Conservation (phyloP, 2,888 invertebrate genomes). For the Eremobia ochroleuca region DNA sequence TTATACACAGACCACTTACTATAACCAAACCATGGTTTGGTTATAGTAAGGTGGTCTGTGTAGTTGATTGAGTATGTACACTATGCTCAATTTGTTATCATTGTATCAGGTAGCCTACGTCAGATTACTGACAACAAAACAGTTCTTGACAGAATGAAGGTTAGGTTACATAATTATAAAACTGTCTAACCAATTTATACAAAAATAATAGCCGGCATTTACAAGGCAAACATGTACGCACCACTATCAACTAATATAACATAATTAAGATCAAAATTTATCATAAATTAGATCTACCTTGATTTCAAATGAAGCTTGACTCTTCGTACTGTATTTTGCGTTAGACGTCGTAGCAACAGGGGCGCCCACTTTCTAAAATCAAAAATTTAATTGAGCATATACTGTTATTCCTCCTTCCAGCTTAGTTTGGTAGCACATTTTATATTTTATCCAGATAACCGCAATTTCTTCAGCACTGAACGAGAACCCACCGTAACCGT, state of each 20-base stretch:
- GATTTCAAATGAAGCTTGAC: conserved; percentile 92
- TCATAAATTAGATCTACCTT: conserved; percentile 80
- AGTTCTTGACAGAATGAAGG: conserved; percentile 85
- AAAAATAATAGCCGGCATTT: conserved; percentile 26
- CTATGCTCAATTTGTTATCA: conserved; percentile 11
- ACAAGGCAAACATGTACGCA: not conserved
- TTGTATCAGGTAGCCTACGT: conserved; percentile 38
- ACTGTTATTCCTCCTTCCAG: not conserved
- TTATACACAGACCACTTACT: not conserved
- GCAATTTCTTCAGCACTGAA: conserved; percentile 35
- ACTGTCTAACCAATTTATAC: conserved; percentile 31
- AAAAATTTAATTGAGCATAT: conserved; percentile 29
- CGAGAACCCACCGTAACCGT: conserved; percentile 78
- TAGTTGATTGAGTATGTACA: not conserved
- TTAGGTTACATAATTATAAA: conserved; percentile 87
- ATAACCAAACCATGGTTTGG: conserved; percentile 5
- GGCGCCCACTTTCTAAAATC: conserved; percentile 83
- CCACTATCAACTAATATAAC: not conserved
- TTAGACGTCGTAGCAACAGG: conserved; percentile 82
- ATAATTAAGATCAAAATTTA: conserved; percentile 14
- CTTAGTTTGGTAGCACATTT: conserved; percentile 12
- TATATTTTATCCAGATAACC: conserved; percentile 15
- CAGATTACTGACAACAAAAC: conserved; percentile 64
- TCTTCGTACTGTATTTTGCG: conserved; percentile 91
- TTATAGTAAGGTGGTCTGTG: too few species aligned